Percentiles rank a stretch among this genome's conserved stretches.
Conservation (phyloP, 2,797 vertebrate species). For the Poliocrania exsul region DNA sequence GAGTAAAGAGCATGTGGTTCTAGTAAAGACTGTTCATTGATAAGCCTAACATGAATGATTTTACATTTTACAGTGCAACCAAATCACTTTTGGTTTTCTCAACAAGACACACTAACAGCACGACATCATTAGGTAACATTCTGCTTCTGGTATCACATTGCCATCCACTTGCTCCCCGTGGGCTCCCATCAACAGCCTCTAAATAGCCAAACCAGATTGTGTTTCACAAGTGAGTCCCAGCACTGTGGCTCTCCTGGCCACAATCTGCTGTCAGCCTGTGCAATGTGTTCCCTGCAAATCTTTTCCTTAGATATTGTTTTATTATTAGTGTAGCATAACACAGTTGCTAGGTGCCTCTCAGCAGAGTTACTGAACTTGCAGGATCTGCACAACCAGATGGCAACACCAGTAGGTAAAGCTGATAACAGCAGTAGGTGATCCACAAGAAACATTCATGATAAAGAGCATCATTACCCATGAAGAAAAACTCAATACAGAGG, state of each 20-base stretch:
- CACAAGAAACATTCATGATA: neutral
- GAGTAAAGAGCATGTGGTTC: neutral
- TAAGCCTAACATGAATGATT: neutral
- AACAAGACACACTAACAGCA: neutral
- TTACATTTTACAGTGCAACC: neutral
- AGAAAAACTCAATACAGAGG: neutral
- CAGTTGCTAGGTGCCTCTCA: neutral
- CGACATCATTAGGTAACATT: neutral
- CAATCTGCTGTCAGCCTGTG: neutral
- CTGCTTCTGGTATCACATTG: neutral
- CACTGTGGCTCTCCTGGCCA: neutral
- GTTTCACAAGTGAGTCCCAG: neutral
- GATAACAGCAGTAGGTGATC: neutral
- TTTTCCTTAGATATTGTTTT: neutral
- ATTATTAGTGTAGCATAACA: neutral
- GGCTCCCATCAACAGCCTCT: neutral
- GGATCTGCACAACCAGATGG: neutral
- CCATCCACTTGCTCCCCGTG: neutral
- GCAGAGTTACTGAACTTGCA: neutral
- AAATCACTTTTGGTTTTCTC: neutral
- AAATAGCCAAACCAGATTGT: neutral
- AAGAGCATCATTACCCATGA: fast-evolving
- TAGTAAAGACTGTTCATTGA: neutral
- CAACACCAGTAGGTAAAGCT: neutral
- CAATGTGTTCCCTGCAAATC: neutral